phyloP scores from a whole-genome alignment of 2,113 vertebrate species.

The Sebastes schlegelii region DNA sequence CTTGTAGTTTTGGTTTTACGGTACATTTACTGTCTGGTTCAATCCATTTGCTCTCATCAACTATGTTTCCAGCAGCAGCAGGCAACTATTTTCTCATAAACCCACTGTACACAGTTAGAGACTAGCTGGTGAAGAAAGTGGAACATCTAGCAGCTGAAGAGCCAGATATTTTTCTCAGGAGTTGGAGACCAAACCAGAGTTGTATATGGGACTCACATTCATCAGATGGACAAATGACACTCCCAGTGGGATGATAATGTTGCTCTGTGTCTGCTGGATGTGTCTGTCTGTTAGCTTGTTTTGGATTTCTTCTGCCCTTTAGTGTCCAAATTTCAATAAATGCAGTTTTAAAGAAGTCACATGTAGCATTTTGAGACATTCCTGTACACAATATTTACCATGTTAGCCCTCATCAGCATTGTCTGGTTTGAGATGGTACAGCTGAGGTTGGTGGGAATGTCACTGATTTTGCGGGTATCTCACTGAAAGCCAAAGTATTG shows the following conservation, averaged over 20 bases:
- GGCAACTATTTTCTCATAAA: neutral
- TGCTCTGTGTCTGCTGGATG: neutral
- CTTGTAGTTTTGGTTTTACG: neutral
- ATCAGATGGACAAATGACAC: neutral
- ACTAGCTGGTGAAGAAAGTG: neutral
- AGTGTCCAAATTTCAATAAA: slow-evolving; percentile 26
- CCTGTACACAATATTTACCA: neutral
- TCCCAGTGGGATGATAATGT: neutral
- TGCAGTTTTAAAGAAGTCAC: neutral
- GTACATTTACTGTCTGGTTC: neutral
- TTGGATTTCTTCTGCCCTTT: neutral
- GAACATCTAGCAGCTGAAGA: too few species aligned
- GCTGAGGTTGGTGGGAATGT: too few species aligned
- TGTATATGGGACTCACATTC: too few species aligned
- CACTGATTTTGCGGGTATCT: too few species aligned
- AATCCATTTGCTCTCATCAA: neutral
- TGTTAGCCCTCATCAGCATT: neutral
- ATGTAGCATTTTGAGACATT: neutral
- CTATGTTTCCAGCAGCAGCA: neutral
- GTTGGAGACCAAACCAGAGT: neutral
- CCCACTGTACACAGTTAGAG: neutral
- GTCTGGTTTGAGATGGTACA: too few species aligned
- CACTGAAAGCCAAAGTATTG: too few species aligned
- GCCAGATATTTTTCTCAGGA: neutral
- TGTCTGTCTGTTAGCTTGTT: neutral